Conservation (phyloP, 2,888 invertebrate genomes). For the Netelia inedita region DNA sequence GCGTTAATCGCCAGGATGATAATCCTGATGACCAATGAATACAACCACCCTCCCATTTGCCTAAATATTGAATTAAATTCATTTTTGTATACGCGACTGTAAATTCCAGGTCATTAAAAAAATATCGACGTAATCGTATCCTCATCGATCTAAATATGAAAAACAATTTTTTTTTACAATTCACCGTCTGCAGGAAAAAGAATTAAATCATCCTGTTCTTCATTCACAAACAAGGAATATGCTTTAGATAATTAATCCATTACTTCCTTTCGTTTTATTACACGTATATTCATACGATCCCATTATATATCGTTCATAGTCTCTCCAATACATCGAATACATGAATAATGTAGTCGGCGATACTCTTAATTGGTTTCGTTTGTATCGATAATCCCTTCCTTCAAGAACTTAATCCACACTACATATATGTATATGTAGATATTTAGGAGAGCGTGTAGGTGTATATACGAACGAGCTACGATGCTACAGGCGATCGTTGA, state of each 20-base stretch:
- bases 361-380: slow-evolving; percentile 45
- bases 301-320: too few relatives aligned
- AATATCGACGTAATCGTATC: too few relatives aligned
- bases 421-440: neutral
- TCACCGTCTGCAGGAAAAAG: too few relatives aligned
- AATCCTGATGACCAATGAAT: too few relatives aligned
- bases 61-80: too few relatives aligned
- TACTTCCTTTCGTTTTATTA: neutral
- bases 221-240: neutral
- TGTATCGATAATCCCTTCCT: slow-evolving; percentile 49
- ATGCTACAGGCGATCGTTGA: slow-evolving; percentile 53
- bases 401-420: slow-evolving; percentile 40
- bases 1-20: too few relatives aligned
- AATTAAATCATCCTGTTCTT: too few relatives aligned
- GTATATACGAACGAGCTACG: slow-evolving; percentile 42
- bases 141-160: too few relatives aligned
- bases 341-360: slow-evolving; percentile 35
- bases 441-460: neutral
- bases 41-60: too few relatives aligned
- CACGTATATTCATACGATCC: neutral
- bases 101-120: too few relatives aligned
- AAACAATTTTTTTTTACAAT: too few relatives aligned
- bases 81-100: too few relatives aligned
- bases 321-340: neutral
- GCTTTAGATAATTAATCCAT: neutral